These are phyloP conservation scores for Telmatherina bonti DNA, from an alignment of 2,797 vertebrate species.

Conservation along the genomic window DNA sequence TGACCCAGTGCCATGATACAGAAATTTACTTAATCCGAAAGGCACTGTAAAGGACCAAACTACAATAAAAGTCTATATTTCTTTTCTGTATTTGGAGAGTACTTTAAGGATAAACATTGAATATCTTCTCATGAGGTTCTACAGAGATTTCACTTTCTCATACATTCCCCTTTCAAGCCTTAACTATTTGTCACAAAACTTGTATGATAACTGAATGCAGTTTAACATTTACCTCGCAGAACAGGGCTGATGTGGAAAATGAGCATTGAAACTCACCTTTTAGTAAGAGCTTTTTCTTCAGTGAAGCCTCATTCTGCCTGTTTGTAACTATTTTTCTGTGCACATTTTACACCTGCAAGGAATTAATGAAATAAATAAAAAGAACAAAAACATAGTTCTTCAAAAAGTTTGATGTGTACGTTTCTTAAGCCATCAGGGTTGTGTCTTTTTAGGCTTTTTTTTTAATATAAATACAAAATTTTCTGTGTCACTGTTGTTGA, in stretches of 20 bases:
- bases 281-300: constrained; percentile 57
- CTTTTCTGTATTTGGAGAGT: not conserved
- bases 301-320: constrained; percentile 46
- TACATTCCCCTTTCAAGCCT: not conserved
- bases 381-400: not conserved
- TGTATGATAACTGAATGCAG: constrained; percentile 2
- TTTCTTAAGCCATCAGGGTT: not conserved
- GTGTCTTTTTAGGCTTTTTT: not conserved
- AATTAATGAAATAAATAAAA: constrained; percentile 7
- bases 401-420: not conserved
- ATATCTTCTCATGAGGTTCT: constrained; percentile 35
- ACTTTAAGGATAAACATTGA: constrained; percentile 8
- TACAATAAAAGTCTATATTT: not conserved
- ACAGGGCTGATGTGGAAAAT: constrained; percentile 55
- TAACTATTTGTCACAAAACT: not conserved
- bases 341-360: not conserved
- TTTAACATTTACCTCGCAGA: constrained; percentile 15
- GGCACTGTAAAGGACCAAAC: not conserved
- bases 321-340: constrained; percentile 15
- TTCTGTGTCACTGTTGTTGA: not conserved
- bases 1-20: not conserved
- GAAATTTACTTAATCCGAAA: constrained; percentile 9
- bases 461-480: not conserved
- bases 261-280: constrained; percentile 56
- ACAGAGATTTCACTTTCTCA: not conserved